phyloP scores from a whole-genome alignment of 2,888 invertebrate species.

The Eristalis tenax region DNA sequence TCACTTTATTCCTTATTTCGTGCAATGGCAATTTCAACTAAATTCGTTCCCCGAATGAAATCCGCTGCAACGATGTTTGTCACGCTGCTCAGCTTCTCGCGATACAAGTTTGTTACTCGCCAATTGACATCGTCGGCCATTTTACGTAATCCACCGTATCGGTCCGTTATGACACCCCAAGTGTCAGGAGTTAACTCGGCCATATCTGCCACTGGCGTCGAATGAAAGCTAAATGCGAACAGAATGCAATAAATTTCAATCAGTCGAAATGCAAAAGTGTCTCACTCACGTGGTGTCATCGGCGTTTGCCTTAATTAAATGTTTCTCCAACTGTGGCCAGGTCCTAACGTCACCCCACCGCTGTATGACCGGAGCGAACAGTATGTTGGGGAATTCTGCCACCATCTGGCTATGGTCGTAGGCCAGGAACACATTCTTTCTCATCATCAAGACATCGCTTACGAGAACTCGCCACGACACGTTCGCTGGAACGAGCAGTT shows the following conservation, averaged over 20 bases:
- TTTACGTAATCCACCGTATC: constrained; percentile 84
- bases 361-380: constrained; percentile 85
- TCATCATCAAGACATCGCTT: constrained; percentile 82
- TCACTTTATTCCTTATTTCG: constrained; percentile 74
- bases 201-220: constrained; percentile 84
- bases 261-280: constrained; percentile 74
- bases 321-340: constrained; percentile 82
- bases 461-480: constrained; percentile 82
- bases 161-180: constrained; percentile 83
- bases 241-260: constrained; percentile 75
- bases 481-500: constrained; percentile 82
- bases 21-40: constrained; percentile 82
- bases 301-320: constrained; percentile 80
- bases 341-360: constrained; percentile 86
- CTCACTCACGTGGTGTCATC: constrained; percentile 79
- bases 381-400: constrained; percentile 76
- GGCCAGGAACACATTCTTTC: constrained; percentile 82
- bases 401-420: constrained; percentile 82
- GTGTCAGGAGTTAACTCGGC: constrained; percentile 86
- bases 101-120: constrained; percentile 84
- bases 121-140: constrained; percentile 85
- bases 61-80: constrained; percentile 86
- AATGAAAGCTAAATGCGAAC: constrained; percentile 75
- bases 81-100: constrained; percentile 82
- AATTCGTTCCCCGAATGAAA: constrained; percentile 84